Base-by-base conservation (phyloP, 2,888 invertebrate species). In the Ferrisia virgata region DNA sequence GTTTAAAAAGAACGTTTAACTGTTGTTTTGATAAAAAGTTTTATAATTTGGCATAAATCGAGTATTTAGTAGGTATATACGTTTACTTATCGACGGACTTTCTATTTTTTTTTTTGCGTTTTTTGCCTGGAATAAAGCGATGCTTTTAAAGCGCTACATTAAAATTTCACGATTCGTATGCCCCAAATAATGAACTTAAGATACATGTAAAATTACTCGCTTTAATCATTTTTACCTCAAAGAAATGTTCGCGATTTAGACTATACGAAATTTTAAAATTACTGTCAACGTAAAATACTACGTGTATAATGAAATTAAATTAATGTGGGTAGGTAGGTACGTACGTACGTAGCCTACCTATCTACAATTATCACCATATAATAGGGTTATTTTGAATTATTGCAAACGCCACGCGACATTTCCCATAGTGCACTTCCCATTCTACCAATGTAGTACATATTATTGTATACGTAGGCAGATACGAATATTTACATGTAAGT, bases 1-100 rank as follows among this genome's bases (percentile, higher is more conserved):
- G 58, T 64, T 64, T 28, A 28, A 64, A 72, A n/a, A 72, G 36
- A 72, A 33, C 72, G 72, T 72, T 72, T 33, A 72, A 72, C 72
- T 72, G 18, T 47, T 72, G 72, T 72, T 72, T 72, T 72, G 72
- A 72, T 72, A 72, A 31, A 33, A 72, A 72, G 25, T 72, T 72
- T 72, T 72, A 33, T 33, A 53, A n/a, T 72, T 72, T 72, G 33
- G 72, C 36, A 72, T 72, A 31, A 72, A 72, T 33, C 72, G 36
- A n/a, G 1, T n/a, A 69, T 69, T 69, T 69, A 11, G 1, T n/a
- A 69, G 28, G 28, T 69, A 11, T 8, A 6, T 53, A 43, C 13
- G 18, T 47, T 47, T 47, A 72, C 36, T 33, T 22, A 72, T 72
- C 72, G 36, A 18, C 72, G 72, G 0, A 33, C 72, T 72, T 72